phyloP scores from a whole-genome alignment of 2,113 vertebrate species.

The Chaetops frenatus region DNA sequence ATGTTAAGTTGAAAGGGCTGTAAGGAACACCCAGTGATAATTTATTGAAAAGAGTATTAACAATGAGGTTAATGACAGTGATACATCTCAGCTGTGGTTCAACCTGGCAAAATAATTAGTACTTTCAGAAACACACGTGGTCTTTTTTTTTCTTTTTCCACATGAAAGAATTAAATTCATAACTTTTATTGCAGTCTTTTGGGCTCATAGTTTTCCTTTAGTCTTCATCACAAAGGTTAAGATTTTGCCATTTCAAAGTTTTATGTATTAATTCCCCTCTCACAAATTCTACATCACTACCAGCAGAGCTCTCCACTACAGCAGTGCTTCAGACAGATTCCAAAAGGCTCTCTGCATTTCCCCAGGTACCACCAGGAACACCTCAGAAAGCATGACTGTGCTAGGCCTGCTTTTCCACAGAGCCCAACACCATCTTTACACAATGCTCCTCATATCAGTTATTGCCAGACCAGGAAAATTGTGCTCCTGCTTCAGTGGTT shows the following conservation, averaged over 20 bases:
- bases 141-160: background rate
- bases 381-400: background rate
- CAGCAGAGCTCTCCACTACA: background rate
- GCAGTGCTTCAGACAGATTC: background rate
- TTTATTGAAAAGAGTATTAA: constrained; percentile 31
- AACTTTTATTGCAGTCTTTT: background rate
- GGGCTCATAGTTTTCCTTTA: background rate
- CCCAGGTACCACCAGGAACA: background rate
- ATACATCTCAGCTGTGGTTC: background rate
- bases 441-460: background rate
- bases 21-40: constrained; percentile 1
- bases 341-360: background rate
- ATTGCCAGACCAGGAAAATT: background rate
- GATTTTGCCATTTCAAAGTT: background rate
- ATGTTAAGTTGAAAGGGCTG: background rate
- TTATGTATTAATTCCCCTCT: background rate
- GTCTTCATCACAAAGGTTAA: background rate
- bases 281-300: background rate
- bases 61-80: background rate
- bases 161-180: background rate
- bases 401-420: background rate
- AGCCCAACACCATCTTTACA: background rate
- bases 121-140: background rate
- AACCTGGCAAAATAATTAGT: background rate
- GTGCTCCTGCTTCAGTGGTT: background rate